Evolutionary conservation across 2,113 vertebrate species (phyloP).

Genomic region (Eleginops maclovinus): DNA sequence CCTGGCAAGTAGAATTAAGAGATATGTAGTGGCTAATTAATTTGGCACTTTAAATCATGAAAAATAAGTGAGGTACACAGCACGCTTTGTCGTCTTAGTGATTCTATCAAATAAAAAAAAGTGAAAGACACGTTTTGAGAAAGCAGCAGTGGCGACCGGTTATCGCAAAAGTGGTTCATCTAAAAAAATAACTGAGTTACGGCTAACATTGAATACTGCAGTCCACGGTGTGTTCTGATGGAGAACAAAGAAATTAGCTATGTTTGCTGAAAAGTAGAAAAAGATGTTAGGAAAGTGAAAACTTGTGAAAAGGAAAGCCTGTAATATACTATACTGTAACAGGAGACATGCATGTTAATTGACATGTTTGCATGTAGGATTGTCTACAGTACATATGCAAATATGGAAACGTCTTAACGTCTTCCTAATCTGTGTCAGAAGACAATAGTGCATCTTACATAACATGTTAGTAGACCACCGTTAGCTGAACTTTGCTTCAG

Average conservation of each 20-base stretch:
- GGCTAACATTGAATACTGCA: conserved; percentile 20
- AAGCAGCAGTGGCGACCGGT: neutral
- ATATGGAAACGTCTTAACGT: no score
- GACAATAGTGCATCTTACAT: no score
- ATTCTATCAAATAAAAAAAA: conserved; percentile 50
- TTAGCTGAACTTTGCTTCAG: no score
- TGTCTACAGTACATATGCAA: no score
- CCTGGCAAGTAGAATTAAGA: conserved; percentile 27
- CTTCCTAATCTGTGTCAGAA: no score
- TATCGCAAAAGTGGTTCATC: conserved; percentile 32
- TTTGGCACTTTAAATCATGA: conserved; percentile 38
- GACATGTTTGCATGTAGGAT: no score
- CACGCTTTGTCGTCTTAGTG: conserved; percentile 3
- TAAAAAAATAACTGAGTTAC: neutral
- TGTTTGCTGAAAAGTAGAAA: conserved; percentile 4
- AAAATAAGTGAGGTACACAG: conserved; percentile 34
- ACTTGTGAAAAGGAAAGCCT: neutral
- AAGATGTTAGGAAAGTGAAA: conserved; percentile 24
- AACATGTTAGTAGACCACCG: no score
- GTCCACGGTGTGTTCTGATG: conserved; percentile 5
- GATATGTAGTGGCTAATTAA: conserved; percentile 42
- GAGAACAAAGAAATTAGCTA: conserved; percentile 26
- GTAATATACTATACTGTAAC: no score
- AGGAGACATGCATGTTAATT: no score
- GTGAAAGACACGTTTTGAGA: conserved; percentile 36